Conservation (phyloP, 2,888 invertebrate genomes). For the Clistopyga incitator region DNA sequence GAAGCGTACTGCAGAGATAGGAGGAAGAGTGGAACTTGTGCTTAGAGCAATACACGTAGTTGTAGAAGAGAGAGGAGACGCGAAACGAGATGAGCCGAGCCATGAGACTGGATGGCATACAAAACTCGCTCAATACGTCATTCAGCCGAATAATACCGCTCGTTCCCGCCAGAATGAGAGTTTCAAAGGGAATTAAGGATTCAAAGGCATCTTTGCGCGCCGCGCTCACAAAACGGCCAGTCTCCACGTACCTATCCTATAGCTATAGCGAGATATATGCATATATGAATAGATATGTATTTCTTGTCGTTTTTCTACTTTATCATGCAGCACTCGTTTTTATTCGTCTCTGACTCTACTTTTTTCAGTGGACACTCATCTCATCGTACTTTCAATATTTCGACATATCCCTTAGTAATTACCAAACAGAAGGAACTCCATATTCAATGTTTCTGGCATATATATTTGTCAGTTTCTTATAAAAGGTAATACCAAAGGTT, state of each 20-base stretch:
- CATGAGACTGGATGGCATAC: constrained; percentile 79
- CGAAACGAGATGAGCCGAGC: constrained; percentile 76
- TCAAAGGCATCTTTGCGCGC: constrained; percentile 84
- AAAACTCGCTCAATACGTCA: constrained; percentile 84
- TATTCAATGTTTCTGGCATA: neutral
- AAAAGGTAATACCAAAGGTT: no score
- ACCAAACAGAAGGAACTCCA: neutral
- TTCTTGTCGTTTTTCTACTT: constrained; percentile 56
- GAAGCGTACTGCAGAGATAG: neutral
- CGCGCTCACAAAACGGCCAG: constrained; percentile 81
- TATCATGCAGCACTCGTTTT: constrained; percentile 45
- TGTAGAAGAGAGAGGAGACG: constrained; percentile 39
- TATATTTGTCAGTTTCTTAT: no score
- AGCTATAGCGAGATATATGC: constrained; percentile 21
- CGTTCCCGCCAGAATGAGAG: constrained; percentile 84
- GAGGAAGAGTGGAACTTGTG: constrained; percentile 19
- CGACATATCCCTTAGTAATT: neutral
- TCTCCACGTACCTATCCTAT: constrained; percentile 51
- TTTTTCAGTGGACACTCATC: neutral
- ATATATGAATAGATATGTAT: constrained; percentile 18
- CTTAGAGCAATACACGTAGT: constrained; percentile 39
- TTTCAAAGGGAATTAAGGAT: constrained; percentile 84
- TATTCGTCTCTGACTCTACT: constrained; percentile 25
- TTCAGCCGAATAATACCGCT: constrained; percentile 83
- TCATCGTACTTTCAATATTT: neutral